Evolutionary conservation across 2,888 invertebrate genomes (phyloP).

Genomic region (Choristoneura rosaceana): DNA sequence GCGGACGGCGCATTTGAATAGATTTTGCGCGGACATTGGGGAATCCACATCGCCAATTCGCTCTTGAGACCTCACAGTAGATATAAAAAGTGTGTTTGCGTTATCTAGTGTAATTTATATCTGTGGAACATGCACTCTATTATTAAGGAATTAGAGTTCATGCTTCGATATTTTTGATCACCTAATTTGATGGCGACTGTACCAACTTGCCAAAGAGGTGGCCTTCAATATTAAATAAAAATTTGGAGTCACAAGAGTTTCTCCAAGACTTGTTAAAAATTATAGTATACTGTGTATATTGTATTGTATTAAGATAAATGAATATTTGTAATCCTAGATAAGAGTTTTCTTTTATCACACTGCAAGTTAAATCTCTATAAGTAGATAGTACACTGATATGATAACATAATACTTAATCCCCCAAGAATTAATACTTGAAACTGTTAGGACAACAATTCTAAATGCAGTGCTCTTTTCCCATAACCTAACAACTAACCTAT

Average conservation of each 20-base stretch:
- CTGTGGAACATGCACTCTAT: no score
- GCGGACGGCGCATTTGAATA: no score
- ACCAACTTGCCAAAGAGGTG: conserved; percentile 17
- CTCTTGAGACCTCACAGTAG: no score
- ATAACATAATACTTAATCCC: neutral
- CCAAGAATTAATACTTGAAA: neutral
- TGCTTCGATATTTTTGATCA: no score
- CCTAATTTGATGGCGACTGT: no score
- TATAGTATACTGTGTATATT: conserved; percentile 28
- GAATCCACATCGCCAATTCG: no score
- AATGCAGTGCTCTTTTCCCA: neutral
- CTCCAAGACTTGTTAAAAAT: neutral
- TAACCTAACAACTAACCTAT: no score
- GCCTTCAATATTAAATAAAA: neutral
- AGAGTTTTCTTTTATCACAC: conserved; percentile 10
- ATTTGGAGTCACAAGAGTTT: neutral
- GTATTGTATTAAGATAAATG: conserved; percentile 24
- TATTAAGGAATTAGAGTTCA: no score
- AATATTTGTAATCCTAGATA: conserved; percentile 26
- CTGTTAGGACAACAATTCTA: neutral
- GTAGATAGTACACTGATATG: neutral
- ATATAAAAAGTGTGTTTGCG: no score
- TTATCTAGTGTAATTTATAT: no score
- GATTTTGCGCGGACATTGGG: no score
- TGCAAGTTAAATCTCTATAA: conserved; percentile 27